Percentiles rank a stretch among this genome's conserved stretches.
Conservation (phyloP, 1,140 invertebrate species). For the Apis cerana region DNA sequence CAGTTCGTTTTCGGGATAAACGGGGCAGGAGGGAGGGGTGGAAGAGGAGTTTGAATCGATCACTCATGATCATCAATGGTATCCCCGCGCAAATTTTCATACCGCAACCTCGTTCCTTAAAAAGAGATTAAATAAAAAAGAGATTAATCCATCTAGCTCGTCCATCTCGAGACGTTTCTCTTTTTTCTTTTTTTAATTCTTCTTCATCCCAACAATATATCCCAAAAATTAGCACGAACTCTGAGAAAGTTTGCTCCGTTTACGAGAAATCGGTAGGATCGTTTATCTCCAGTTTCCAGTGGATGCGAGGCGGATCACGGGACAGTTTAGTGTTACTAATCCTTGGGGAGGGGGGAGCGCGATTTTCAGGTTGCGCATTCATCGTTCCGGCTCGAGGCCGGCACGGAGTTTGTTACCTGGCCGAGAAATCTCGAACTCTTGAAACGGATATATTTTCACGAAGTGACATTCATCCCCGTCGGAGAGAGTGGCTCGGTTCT, state of each 20-base stretch:
- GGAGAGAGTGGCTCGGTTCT: constrained; percentile 57
- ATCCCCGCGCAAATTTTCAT: too few relatives aligned
- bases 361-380: constrained; percentile 52
- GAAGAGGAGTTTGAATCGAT: neutral
- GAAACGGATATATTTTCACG: constrained; percentile 82
- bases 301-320: constrained; percentile 2
- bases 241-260: too few relatives aligned
- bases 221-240: too few relatives aligned
- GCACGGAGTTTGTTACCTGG: neutral
- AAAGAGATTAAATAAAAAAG: too few relatives aligned
- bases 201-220: too few relatives aligned
- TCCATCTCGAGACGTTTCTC: too few relatives aligned
- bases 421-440: constrained; percentile 71
- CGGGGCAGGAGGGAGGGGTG: neutral
- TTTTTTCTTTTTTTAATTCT: too few relatives aligned
- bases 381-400: constrained; percentile 24
- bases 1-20: neutral
- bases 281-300: too few relatives aligned
- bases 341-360: constrained; percentile 17
- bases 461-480: constrained; percentile 77
- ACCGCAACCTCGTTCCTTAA: too few relatives aligned
- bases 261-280: too few relatives aligned
- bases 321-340: constrained; percentile 72
- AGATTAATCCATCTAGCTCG: too few relatives aligned
- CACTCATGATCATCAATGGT: neutral